phyloP scores from a whole-genome alignment of 2,888 invertebrate genomes.

The Lepidochrysops patricia region DNA sequence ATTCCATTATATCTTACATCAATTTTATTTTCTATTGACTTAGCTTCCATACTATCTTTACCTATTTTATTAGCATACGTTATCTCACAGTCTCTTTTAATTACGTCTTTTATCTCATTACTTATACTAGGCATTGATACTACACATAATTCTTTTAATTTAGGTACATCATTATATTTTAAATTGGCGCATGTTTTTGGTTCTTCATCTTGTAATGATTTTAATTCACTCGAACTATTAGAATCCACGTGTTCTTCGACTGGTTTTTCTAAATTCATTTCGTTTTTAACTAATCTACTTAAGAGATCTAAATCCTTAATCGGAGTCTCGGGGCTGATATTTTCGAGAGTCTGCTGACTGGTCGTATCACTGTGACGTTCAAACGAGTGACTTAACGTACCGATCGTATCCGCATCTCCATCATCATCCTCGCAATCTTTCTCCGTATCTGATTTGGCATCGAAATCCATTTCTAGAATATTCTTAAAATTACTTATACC shows the following conservation, averaged over 20 bases:
- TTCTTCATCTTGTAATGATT: conserved; percentile 34
- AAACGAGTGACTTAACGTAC: conserved; percentile 62
- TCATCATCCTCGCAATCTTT: conserved; percentile 49
- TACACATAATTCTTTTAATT: conserved; percentile 59
- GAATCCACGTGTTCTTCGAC: conserved; percentile 27
- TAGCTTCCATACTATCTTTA: conserved; percentile 57
- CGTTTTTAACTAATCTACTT: conserved; percentile 31
- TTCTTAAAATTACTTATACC: conserved; percentile 65
- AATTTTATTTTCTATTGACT: conserved; percentile 51
- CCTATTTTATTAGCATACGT: conserved; percentile 58
- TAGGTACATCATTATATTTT: conserved; percentile 43
- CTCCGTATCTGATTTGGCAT: conserved; percentile 33
- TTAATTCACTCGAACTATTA: conserved; percentile 31
- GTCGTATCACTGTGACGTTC: conserved; percentile 59
- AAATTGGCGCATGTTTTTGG: conserved; percentile 44
- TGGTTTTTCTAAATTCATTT: conserved; percentile 22
- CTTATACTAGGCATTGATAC: conserved; percentile 61
- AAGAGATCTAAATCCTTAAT: conserved; percentile 47
- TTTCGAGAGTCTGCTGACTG: conserved; percentile 62
- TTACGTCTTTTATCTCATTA: conserved; percentile 49
- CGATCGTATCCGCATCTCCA: conserved; percentile 53
- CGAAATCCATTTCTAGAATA: conserved; percentile 47
- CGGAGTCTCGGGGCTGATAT: conserved; percentile 61
- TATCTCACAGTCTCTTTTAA: conserved; percentile 58
- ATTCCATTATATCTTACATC: conserved; percentile 29